A percentile compares a stretch with the other conserved stretches of the same genome.
These are phyloP conservation scores for cat (Felis catus) DNA, from an alignment of 2,113 vertebrate genomes.

Conservation along the genomic window DNA sequence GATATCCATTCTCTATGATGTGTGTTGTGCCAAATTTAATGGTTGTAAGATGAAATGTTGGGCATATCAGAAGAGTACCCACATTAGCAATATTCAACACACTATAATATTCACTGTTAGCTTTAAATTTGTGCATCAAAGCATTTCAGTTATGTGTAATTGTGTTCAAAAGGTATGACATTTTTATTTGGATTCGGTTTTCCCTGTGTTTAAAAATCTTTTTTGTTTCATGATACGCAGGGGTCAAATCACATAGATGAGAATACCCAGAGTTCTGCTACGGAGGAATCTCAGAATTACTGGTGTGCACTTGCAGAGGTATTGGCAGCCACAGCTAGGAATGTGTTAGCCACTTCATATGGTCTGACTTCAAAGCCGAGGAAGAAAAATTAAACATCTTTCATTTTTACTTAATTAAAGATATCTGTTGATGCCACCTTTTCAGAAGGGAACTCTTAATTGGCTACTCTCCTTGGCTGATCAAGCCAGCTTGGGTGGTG, in stretches of 20 bases:
- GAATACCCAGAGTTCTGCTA: not conserved
- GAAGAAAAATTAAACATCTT: not conserved
- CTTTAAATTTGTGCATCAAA: conserved; percentile 11
- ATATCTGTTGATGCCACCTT: not conserved
- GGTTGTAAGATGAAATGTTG: not conserved
- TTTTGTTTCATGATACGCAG: not conserved
- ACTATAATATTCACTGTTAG: not conserved
- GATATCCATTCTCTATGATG: not conserved
- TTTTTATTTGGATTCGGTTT: conserved; percentile 16
- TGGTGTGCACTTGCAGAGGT: not conserved
- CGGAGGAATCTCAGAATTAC: not conserved
- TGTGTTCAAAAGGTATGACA: not conserved
- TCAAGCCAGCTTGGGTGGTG: not conserved
- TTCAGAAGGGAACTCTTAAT: not conserved
- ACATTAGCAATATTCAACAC: not conserved
- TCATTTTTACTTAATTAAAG: conserved; percentile 7
- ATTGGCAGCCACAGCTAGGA: not conserved
- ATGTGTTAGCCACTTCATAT: not conserved
- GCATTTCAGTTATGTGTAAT: not conserved
- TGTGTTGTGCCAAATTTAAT: not conserved
- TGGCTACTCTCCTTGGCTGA: not conserved
- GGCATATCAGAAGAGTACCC: not conserved
- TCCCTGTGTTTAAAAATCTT: not conserved
- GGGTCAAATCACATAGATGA: not conserved
- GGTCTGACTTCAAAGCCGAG: not conserved